Conservation (phyloP, 2,113 vertebrate species). For the Spea bombifrons region DNA sequence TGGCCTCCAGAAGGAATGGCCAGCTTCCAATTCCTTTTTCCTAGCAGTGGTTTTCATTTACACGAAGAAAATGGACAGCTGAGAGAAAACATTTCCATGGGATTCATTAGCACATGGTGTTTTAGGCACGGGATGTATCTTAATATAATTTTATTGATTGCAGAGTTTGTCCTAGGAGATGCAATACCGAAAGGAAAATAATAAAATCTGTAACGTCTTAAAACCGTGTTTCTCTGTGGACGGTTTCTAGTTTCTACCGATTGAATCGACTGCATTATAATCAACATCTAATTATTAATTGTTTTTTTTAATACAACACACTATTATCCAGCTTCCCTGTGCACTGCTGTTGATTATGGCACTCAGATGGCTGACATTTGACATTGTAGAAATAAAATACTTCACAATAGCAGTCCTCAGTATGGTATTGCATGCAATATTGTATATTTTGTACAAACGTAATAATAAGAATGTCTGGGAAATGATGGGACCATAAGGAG, state of each 20-base stretch:
- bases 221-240: no score
- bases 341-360: no score
- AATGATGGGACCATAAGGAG: slow-evolving; percentile 1
- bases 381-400: not conserved
- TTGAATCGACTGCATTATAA: no score
- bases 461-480: not conserved
- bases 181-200: slow-evolving; percentile 34
- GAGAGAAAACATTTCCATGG: slow-evolving; percentile 52
- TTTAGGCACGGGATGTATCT: slow-evolving; percentile 51
- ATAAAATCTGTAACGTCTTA: slow-evolving; percentile 13
- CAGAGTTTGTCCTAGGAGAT: slow-evolving; percentile 46
- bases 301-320: no score
- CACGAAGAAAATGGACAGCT: slow-evolving; percentile 54
- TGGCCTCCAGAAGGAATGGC: not conserved
- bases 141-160: slow-evolving; percentile 50
- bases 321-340: no score
- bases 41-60: slow-evolving; percentile 53
- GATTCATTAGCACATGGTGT: slow-evolving; percentile 56
- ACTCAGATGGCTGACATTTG: not conserved
- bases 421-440: not conserved
- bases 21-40: slow-evolving; percentile 49
- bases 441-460: not conserved
- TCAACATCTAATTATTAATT: no score
- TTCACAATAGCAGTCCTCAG: not conserved
- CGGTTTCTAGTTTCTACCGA: no score